Base-by-base conservation (phyloP, 1,140 invertebrate genomes). In the Bombus waltoni region DNA sequence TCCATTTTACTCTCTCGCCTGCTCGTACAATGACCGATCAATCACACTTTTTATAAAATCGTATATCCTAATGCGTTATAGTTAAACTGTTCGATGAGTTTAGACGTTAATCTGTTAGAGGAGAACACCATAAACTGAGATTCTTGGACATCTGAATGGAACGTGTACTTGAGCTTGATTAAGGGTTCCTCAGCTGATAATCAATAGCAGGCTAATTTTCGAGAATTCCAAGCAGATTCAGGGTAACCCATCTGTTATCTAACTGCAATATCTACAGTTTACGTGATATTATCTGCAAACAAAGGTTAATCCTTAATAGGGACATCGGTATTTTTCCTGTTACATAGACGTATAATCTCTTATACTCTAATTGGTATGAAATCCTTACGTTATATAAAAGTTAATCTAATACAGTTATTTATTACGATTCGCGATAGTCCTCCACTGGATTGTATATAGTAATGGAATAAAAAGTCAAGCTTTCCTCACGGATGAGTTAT, bases 131-230 rank as follows among this genome's bases (percentile, higher is more conserved):
- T 70, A 38, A 47, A 80, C 18, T 18, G 32, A 32, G 8, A 80
- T 80, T 80, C 77, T 80, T 80, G 77, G 42, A 70, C 65, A 70
- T 18, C 8, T 13, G 62, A 70, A 35, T 68, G 65, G 44, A 38
- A 53, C 65, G 28, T 70, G n/a, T 53, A 79, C 77, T 80, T 70
- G n/a, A 42, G 65, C 15, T 80, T 80, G 65, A 80, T 70, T 70
- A 70, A 80, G 42, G 42, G 77, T 47, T 68, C 32, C 42, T 68
- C 32, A 35, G 44, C 42, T 44, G 42, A 35, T 47, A 53, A 80
- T 80, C 77, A 70, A 77, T 80, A 68, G 42, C 4, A 28, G 65
- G 22, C 13, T 15, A 68, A 80, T 68, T 70, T 80, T 70, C 42
- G 42, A 80, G 77, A 47, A 68, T 68, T 80, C 77, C 42, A 53